These are phyloP conservation scores for Aleiodes sp. DNA, from an alignment of 1,140 invertebrate genomes.

Conservation along the genomic window DNA sequence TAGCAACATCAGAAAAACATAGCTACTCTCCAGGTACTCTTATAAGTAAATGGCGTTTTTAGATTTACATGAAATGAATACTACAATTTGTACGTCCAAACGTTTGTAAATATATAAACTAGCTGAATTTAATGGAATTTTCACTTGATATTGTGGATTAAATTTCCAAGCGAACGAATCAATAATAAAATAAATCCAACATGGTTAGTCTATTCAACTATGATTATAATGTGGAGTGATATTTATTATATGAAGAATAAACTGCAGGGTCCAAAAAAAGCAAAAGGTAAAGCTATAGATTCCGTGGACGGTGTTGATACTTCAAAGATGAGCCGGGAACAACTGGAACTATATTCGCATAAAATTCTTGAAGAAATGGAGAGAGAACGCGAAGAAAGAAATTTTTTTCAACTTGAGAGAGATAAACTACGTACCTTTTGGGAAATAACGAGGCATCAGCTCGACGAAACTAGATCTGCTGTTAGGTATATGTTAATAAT, in stretches of 20 bases:
- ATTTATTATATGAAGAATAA: neutral
- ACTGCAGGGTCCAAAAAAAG: slow-evolving; percentile 44
- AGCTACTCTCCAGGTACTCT: too few species aligned
- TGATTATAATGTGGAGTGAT: too few species aligned
- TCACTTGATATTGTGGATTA: neutral
- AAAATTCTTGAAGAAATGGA: slow-evolving; percentile 92
- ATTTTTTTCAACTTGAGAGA: slow-evolving; percentile 94
- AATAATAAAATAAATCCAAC: too few species aligned
- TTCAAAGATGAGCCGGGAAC: slow-evolving; percentile 91
- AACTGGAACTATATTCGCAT: slow-evolving; percentile 87
- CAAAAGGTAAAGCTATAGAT: slow-evolving; percentile 38
- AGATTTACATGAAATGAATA: too few species aligned
- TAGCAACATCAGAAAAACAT: neutral
- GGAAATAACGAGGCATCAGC: slow-evolving; percentile 88
- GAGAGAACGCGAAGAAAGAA: slow-evolving; percentile 91
- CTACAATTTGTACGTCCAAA: too few species aligned
- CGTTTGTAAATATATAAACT: too few species aligned
- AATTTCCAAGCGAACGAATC: too few species aligned
- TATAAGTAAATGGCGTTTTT: too few species aligned
- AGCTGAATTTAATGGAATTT: too few species aligned
- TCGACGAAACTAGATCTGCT: slow-evolving; percentile 81
- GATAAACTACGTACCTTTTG: slow-evolving; percentile 95
- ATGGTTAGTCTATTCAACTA: too few species aligned
- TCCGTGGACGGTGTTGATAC: slow-evolving; percentile 87
- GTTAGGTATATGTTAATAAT: slow-evolving; percentile 70